Percentiles rank a stretch among this genome's conserved stretches.
phyloP scores from a whole-genome alignment of 2,888 invertebrate genomes.

The Lucinisca nassula region DNA sequence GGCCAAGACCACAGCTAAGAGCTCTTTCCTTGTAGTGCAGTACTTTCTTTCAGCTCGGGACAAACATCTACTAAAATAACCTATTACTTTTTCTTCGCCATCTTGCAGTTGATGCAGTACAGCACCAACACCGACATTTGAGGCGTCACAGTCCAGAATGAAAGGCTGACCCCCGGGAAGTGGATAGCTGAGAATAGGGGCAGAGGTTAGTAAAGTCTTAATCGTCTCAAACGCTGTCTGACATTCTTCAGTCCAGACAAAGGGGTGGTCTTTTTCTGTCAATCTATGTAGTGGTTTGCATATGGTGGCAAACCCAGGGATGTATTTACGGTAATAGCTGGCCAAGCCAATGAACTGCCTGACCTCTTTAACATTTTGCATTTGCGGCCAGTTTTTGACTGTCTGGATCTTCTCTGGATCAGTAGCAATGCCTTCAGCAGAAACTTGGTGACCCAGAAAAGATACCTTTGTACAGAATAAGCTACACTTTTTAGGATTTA shows the following conservation, averaged over 20 bases:
- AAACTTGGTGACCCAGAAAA: too few relatives aligned
- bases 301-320: not conserved
- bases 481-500: too few relatives aligned
- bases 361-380: not conserved
- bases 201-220: not conserved
- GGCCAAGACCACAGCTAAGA: not conserved
- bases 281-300: not conserved
- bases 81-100: slow-evolving; percentile 1
- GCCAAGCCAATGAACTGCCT: not conserved
- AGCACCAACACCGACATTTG: not conserved
- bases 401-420: too few relatives aligned
- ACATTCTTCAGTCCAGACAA: not conserved
- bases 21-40: not conserved
- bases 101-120: not conserved
- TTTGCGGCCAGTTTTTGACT: too few relatives aligned
- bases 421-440: too few relatives aligned
- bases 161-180: not conserved
- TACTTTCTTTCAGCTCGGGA: not conserved
- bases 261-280: not conserved
- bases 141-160: not conserved
- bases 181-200: not conserved
- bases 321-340: not conserved
- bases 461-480: too few relatives aligned
- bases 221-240: not conserved
- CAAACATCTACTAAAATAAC: not conserved